Conservation (phyloP, 92 coral and sea anemone genomes). For the Epizoanthus rinbou region DNA sequence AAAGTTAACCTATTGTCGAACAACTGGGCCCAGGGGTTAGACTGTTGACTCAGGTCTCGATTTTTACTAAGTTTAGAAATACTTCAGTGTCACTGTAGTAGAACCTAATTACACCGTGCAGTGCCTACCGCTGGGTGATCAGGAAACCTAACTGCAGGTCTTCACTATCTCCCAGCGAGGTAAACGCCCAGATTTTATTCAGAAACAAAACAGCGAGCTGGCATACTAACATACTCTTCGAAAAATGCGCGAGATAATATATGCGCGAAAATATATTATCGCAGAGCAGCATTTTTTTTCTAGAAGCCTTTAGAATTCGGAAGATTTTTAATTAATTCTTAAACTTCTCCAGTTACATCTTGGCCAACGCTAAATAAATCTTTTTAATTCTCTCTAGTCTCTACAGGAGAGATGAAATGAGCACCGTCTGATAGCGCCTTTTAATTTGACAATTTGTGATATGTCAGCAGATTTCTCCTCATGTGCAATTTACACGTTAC, state of each 20-base stretch:
- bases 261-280: background rate
- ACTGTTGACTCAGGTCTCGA: slow-evolving; percentile 25
- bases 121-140: slow-evolving; percentile 14
- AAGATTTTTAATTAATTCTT: slow-evolving; percentile 37
- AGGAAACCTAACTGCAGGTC: slow-evolving; percentile 20
- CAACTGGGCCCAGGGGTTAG: too few species aligned
- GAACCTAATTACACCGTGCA: slow-evolving; percentile 25
- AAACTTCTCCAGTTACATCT: slow-evolving; percentile 36
- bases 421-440: slow-evolving; percentile 39
- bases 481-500: slow-evolving; percentile 44
- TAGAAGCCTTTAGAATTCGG: slow-evolving; percentile 12
- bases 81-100: slow-evolving; percentile 24
- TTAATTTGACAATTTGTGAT: slow-evolving; percentile 42
- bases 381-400: slow-evolving; percentile 38
- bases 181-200: slow-evolving; percentile 35
- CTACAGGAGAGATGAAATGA: slow-evolving; percentile 41
- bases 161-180: slow-evolving; percentile 11
- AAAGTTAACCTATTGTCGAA: too few species aligned
- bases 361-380: slow-evolving; percentile 32
- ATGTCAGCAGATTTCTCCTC: slow-evolving; percentile 38
- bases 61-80: slow-evolving; percentile 5
- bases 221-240: background rate
- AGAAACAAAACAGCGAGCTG: background rate
- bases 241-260: background rate
- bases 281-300: background rate